Conservation (phyloP, 2,113 vertebrate genomes). For the mouse (Mus musculus) region DNA sequence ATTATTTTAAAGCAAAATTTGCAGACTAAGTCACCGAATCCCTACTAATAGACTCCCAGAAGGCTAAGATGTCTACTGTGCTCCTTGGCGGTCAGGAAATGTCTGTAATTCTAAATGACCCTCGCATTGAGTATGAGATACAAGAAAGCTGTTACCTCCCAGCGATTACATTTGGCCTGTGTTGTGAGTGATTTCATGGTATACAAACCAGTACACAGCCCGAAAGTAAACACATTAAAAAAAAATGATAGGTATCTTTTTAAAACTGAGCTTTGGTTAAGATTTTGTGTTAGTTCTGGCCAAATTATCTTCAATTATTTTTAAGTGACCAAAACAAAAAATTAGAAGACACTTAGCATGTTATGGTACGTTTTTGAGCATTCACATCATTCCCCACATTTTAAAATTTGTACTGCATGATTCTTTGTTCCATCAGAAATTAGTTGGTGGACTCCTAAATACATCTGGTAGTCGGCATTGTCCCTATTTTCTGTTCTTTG, state of each 20-base stretch:
- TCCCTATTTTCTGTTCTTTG: background rate
- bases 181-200: constrained; percentile 28
- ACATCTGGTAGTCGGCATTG: background rate
- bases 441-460: background rate
- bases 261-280: background rate
- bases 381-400: background rate
- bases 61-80: constrained; percentile 25
- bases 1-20: constrained; percentile 63
- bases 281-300: background rate
- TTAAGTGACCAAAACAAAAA: constrained; percentile 31
- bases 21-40: background rate
- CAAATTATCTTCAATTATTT: constrained; percentile 36
- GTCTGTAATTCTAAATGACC: constrained; percentile 36
- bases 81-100: background rate
- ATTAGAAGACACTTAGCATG: background rate
- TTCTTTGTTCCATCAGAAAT: constrained; percentile 31
- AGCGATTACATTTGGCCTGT: background rate
- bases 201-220: constrained; percentile 44
- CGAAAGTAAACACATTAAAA: background rate
- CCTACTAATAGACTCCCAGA: constrained; percentile 52
- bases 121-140: constrained; percentile 46
- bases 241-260: background rate
- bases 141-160: background rate
- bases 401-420: background rate
- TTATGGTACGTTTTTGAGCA: background rate